Evolutionary conservation across 2,797 vertebrate species (phyloP), one percentile per base, ranked within the genome.

Genomic region (Psittacula echo): DNA sequence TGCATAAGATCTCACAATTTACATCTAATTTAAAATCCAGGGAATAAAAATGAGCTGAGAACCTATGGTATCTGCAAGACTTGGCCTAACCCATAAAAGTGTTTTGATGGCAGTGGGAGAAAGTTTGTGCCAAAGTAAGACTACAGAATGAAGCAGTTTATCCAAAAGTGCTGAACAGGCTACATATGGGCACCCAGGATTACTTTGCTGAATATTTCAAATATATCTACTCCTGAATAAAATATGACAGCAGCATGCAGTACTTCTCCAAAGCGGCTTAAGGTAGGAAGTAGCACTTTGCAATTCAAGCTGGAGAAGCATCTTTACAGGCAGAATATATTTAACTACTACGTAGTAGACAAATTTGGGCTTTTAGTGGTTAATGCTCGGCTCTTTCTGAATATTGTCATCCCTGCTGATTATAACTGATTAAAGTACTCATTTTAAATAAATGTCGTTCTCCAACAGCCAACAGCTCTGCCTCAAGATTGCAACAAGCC

Each of bases 251-350:
- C 64, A 85, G 80, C 27, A 86, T 1, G 3, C 13, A 82, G 64
- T 15, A 71, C 76, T 65, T 90, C 89, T 85, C 64, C 68, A 85
- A 64, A 92, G 85, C 11, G 3, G 74, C 56, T 76, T 53, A 77
- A 21, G 64, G 23, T 16, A 24, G n/a, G 30, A 53, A 84, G 47
- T 19, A 48, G 45, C 32, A 20, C 9, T 82, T 13, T 26, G 77
- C n/a, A 30, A 53, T 45, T 79, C 41, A 30, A 20, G 5, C 7
- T 8, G 51, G 41, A 24, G 30, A 79, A 64, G n/a, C 58, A 26
- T 50, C 29, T 26, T 34, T 34, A 54, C 34, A 82, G 50, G 41
- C n/a, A 90, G 23, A 84, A 76, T 11, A 5, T 22, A 20, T 18
- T 82, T 30, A 83, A 73, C 53, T 9, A 13, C 41, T n/a, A 45